Base-by-base conservation (phyloP, 2,888 invertebrate species). In the Diploptera punctata region DNA sequence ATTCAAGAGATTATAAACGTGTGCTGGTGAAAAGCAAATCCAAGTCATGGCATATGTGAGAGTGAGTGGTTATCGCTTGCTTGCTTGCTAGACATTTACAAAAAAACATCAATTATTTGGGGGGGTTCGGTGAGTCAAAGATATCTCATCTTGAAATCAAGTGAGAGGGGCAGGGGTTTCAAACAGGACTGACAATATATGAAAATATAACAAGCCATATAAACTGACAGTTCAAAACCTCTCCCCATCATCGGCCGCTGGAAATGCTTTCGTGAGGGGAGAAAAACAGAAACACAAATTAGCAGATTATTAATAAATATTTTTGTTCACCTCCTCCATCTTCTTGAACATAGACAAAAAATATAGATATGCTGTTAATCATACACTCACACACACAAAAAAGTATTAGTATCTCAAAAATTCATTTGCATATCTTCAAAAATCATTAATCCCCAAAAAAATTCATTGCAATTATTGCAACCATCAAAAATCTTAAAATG, bases 241-340 rank as follows among this genome's bases (percentile, higher is more conserved):
- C 83, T 81, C 80, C 81, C 81, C 77, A 44, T 67, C 76, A 81
- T 82, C 82, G 81, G 82, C 82, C 57, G 74, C 83, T 83, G 83
- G 80, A 83, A 83, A 82, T 81, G 83, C 82, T 81, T 82, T 80
- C 79, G 79, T 67, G 47, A 70, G 57, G 60, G 80, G 79, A 79
- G 81, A 80, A 81, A 81, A 78, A 82, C 81, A 82, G 82, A 81
- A 79, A 81, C 77, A 79, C 81, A 78, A 80, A 81, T 79, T 80
- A 80, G 78, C 77, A 77, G 77, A 70, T 62, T 31, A 52, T 18
- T 52, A 61, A 29, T 38, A 68, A 68, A 43, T 57, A 38, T 57
- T 70, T 70, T 70, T 62, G 47, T 49, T 49, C 38, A 21, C 29
- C 38, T 49, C 62, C 38, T 70, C 44, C 38, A 24, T 21, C 57